These are phyloP conservation scores for Corythornis vintsioides DNA, from an alignment of 2,113 vertebrate species.

Conservation along the genomic window DNA sequence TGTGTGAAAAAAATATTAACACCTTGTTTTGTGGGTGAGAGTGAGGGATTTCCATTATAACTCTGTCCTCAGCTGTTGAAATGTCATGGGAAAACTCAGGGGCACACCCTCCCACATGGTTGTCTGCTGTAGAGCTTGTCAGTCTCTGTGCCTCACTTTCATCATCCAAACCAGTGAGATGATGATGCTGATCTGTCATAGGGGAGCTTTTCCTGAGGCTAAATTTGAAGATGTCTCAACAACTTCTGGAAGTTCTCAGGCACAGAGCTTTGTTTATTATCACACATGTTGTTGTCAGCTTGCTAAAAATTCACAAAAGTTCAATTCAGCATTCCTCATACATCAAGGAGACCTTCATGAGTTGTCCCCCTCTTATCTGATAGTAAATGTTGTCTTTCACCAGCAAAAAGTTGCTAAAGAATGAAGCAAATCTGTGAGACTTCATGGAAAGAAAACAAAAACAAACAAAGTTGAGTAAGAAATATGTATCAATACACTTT, in stretches of 20 bases:
- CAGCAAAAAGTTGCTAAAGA: not conserved
- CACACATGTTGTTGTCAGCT: not conserved
- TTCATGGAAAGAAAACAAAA: not conserved
- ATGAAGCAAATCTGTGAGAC: not conserved
- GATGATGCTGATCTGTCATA: not conserved
- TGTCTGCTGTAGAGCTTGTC: not conserved
- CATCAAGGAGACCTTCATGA: not conserved
- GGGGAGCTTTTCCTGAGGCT: not conserved
- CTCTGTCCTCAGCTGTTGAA: conserved; percentile 6
- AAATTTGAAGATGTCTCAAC: not conserved
- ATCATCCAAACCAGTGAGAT: not conserved
- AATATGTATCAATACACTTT: not conserved
- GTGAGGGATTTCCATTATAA: conserved; percentile 10
- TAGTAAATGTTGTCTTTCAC: not conserved
- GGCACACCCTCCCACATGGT: not conserved
- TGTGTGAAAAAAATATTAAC: not conserved
- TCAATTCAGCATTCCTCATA: not conserved
- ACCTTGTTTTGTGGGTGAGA: not conserved
- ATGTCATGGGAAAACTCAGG: not conserved
- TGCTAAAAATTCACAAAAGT: not conserved
- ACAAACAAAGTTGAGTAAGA: not conserved
- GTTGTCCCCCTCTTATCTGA: not conserved
- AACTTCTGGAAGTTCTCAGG: not conserved
- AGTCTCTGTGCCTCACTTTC: not conserved
- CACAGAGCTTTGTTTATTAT: not conserved